phyloP scores from a whole-genome alignment of 2,888 invertebrate species.

The Crematogaster levior region DNA sequence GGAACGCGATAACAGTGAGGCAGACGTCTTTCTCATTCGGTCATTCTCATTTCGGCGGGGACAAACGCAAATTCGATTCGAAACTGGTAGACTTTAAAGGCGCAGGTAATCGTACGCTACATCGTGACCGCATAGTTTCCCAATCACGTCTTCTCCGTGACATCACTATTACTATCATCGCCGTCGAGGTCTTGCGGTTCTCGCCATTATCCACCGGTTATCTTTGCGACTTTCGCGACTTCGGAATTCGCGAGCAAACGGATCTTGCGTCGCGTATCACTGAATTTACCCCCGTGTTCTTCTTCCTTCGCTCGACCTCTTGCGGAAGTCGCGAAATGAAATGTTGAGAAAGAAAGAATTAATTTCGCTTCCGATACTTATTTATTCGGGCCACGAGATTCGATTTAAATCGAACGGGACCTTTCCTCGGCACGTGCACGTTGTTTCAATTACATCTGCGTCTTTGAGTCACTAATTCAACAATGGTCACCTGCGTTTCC shows the following conservation, averaged over 20 bases:
- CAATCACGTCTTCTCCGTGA: slow-evolving; percentile 38
- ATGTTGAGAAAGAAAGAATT: neutral
- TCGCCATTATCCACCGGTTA: slow-evolving; percentile 51
- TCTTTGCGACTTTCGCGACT: slow-evolving; percentile 39
- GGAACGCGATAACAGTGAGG: neutral
- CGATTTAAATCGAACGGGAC: neutral
- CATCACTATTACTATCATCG: slow-evolving; percentile 1
- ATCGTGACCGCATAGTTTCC: slow-evolving; percentile 43
- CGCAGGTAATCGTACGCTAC: neutral
- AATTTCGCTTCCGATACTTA: neutral
- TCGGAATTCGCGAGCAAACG: neutral
- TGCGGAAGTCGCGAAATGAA: neutral
- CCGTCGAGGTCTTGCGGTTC: slow-evolving; percentile 55
- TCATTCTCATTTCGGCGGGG: neutral
- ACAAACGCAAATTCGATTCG: slow-evolving; percentile 21
- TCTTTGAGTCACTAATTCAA: neutral
- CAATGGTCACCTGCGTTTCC: slow-evolving; percentile 44
- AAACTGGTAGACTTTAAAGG: slow-evolving; percentile 20
- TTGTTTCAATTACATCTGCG: neutral
- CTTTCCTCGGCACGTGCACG: neutral
- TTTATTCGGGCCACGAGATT: neutral
- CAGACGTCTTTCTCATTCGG: neutral
- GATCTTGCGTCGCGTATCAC: neutral
- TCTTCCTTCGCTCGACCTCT: neutral
- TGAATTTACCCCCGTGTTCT: neutral